phyloP scores from a whole-genome alignment of 2,113 vertebrate genomes.

The Neodon shergylaensis region DNA sequence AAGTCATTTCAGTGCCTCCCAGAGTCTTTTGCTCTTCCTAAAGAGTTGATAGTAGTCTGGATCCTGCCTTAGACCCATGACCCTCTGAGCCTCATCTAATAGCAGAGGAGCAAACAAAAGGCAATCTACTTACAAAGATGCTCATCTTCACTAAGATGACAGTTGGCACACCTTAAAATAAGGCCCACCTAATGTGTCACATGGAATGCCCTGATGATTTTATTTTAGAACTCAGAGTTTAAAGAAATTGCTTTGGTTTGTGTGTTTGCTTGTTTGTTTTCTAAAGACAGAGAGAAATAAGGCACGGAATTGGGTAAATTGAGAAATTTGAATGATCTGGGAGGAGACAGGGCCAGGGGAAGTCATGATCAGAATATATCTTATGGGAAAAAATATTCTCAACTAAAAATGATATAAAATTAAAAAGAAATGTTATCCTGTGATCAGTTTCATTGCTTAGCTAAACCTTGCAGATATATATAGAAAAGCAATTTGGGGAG shows the following conservation, averaged over 20 bases:
- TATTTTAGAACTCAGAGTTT: conserved; percentile 40
- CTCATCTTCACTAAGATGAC: not conserved
- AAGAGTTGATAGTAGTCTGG: not conserved
- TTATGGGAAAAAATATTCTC: not conserved
- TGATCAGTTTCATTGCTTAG: conserved; percentile 15
- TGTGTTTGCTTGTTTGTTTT: not conserved
- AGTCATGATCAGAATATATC: not conserved
- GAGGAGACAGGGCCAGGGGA: not conserved
- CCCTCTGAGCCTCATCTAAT: not conserved
- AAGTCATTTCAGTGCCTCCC: conserved; percentile 15
- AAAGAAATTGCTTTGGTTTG: not conserved
- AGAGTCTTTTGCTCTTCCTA: not conserved
- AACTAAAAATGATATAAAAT: not conserved
- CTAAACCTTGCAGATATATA: not conserved
- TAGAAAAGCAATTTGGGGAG: too few relatives aligned
- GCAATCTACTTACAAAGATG: not conserved
- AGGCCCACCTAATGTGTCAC: not conserved
- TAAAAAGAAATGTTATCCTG: not conserved
- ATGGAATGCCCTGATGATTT: not conserved
- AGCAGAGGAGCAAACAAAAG: not conserved
- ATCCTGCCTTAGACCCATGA: not conserved
- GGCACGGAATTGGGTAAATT: not conserved
- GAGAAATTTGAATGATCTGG: not conserved
- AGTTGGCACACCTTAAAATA: not conserved
- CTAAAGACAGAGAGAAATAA: not conserved